Base-by-base conservation (phyloP, 1,140 invertebrate genomes). In the Hylaeus volcanicus region DNA sequence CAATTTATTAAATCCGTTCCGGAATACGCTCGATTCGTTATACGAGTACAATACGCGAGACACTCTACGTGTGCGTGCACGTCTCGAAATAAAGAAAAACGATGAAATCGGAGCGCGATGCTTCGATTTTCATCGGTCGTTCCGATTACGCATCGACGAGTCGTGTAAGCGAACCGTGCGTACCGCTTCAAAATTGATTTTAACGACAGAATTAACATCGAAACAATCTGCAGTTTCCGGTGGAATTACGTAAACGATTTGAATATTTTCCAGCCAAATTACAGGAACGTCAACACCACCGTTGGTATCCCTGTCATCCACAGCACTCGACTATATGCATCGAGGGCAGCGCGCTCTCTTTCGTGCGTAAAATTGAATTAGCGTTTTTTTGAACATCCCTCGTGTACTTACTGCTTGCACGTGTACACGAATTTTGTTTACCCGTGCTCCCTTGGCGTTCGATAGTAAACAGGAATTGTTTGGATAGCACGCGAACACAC, bases 311-410 rank as follows among this genome's bases (percentile, higher is more conserved):
- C 86, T 87, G 86, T 87, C 86, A 87, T 87, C 74, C 85, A 81
- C 86, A 87, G 82, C 26, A 72, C 51, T 43, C 74, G 74, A 56
- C 63, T 74, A 86, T 79, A 51, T 9, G 85, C 77, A 84, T 84
- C 74, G 81, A 73, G 85, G 78, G 71, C 82, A 86, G 71, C 81
- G 70, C 63, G 55, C 74, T 86, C 82, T 80, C 84, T 86, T 87
- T 84, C 83, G 85, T 81, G 72, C 85, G 86, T 86, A 87, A 87
- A 87, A 87, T 87, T 81, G 82, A 84, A 87, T 86, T 82, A 87
- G 64, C 82, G 85, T 77, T 87, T 87, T 87, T 87, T 87, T 87
- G 81, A 87, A 87, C 82, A 74, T 81, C 74, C 82, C 65, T 64
- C 79, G 68, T 84, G 72, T 11, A 11, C 78, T 87, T 84, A 74